Conservation (phyloP, 2,888 invertebrate species). For the Tetrapedia diversipes region DNA sequence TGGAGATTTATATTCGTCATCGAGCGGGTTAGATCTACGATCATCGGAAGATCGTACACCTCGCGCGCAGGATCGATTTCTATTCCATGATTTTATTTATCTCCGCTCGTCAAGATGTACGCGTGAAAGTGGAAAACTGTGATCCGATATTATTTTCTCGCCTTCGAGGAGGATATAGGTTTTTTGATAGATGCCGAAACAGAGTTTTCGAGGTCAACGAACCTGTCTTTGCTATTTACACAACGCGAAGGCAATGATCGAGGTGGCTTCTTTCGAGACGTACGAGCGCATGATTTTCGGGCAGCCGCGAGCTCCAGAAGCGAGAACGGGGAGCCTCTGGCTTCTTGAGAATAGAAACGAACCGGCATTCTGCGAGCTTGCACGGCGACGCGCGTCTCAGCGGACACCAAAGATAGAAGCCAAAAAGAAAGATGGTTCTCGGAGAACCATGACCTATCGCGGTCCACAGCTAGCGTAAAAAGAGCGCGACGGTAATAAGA, state of each 20-base stretch:
- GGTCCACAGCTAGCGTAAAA: not conserved
- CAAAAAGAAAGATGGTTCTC: not conserved
- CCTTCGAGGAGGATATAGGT: no score
- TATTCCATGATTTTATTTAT: no score
- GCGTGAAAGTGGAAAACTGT: not conserved
- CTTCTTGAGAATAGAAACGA: constrained; percentile 45
- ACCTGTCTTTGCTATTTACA: not conserved
- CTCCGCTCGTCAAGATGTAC: no score
- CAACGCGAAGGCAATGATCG: not conserved
- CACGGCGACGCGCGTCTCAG: constrained; percentile 10
- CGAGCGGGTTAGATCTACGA: no score
- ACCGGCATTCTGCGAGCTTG: constrained; percentile 24
- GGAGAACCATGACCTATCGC: constrained; percentile 54
- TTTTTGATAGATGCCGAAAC: not conserved
- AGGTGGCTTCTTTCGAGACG: not conserved
- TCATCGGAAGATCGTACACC: no score
- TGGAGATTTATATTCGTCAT: no score
- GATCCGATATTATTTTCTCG: not conserved
- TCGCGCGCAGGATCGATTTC: not conserved
- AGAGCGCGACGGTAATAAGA: not conserved
- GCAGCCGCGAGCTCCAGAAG: constrained; percentile 4
- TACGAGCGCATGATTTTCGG: constrained; percentile 7
- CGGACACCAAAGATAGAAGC: constrained; percentile 61
- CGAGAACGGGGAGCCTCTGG: not conserved
- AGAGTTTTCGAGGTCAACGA: not conserved